Evolutionary conservation across 1,140 invertebrate genomes (phyloP).

Genomic region (Argopecten irradians): DNA sequence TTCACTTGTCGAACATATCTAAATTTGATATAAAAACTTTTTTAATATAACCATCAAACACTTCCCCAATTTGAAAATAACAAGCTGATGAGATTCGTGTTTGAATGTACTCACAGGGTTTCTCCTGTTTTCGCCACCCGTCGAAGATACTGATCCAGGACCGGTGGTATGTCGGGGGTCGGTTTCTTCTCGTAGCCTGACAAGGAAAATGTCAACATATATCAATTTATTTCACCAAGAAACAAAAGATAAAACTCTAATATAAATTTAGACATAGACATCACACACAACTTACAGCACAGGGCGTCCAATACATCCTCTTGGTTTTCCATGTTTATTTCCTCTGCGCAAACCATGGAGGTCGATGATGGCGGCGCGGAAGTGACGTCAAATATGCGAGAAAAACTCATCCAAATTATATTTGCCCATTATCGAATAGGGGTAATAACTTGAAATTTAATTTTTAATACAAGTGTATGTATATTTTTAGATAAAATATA

Average conservation of each 20-base stretch:
- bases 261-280: not conserved
- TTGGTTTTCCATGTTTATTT: slow-evolving; percentile 71
- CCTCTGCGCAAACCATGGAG: slow-evolving; percentile 53
- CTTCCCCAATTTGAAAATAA: not conserved
- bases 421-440: not conserved
- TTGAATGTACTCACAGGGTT: slow-evolving; percentile 81
- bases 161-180: slow-evolving; percentile 85
- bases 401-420: slow-evolving; percentile 5
- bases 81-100: not conserved
- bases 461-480: no score
- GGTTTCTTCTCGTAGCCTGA: slow-evolving; percentile 89
- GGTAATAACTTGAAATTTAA: not conserved
- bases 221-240: not conserved
- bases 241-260: not conserved
- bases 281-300: slow-evolving; percentile 57
- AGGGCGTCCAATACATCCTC: slow-evolving; percentile 72
- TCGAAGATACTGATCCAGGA: slow-evolving; percentile 92
- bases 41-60: not conserved
- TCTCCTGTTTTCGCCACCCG: slow-evolving; percentile 96
- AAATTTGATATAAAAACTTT: not conserved
- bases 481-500: no score
- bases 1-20: not conserved
- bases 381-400: slow-evolving; percentile 57
- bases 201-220: slow-evolving; percentile 48
- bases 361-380: slow-evolving; percentile 65